Conservation (phyloP, 2,113 vertebrate genomes). For the Hemiprocne comata region DNA sequence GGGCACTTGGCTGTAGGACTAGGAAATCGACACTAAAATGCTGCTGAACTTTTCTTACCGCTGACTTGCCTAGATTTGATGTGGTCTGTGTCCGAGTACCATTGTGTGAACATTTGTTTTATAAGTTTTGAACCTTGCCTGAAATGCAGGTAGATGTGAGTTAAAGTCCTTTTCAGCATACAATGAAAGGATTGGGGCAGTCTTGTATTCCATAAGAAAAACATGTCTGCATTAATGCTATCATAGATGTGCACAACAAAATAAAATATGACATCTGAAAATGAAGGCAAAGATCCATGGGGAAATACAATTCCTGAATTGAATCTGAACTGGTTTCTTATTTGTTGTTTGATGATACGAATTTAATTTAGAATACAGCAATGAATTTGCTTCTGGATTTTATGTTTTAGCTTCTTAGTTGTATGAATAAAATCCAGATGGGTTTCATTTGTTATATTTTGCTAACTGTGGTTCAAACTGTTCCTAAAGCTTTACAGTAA, state of each 20-base stretch:
- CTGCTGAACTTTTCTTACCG: neutral
- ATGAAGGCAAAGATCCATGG: neutral
- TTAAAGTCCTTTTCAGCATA: neutral
- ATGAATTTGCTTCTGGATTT: neutral
- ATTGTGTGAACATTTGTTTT: neutral
- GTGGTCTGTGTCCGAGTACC: neutral
- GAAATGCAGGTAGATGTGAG: neutral
- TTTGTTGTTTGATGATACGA: neutral
- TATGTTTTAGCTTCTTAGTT: neutral
- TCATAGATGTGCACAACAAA: neutral
- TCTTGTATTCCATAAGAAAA: neutral
- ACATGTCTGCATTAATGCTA: neutral
- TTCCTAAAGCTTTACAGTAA: neutral
- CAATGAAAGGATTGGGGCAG: neutral
- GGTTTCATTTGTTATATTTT: neutral
- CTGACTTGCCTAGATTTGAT: neutral
- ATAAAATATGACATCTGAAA: neutral
- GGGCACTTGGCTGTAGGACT: neutral
- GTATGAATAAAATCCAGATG: constrained; percentile 1
- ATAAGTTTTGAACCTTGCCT: neutral
- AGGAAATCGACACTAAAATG: neutral
- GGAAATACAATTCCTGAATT: neutral
- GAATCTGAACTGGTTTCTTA: neutral
- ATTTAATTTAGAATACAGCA: neutral
- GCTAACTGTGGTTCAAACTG: neutral